phyloP scores from a whole-genome alignment of 2,113 vertebrate genomes.

The Pycnonotus jocosus region DNA sequence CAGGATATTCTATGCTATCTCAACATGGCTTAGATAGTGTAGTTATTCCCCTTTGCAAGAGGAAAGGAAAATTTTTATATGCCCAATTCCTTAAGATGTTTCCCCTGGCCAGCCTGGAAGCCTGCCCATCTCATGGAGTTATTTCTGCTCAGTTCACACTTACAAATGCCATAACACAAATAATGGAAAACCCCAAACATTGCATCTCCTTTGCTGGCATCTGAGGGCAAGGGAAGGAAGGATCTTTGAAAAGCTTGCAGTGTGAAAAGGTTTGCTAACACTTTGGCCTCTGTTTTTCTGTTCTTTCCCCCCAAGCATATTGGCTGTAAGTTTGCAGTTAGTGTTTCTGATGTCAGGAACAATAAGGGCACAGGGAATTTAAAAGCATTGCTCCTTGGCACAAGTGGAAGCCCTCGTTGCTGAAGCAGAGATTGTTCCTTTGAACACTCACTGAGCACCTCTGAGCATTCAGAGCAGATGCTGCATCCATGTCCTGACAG shows the following conservation, averaged over 20 bases:
- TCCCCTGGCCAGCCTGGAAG: neutral
- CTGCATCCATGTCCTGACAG: neutral
- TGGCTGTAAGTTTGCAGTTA: neutral
- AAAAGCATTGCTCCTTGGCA: neutral
- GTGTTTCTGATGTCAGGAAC: neutral
- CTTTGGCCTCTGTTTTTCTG: neutral
- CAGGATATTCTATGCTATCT: neutral
- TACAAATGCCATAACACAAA: rapidly evolving
- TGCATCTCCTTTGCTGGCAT: neutral
- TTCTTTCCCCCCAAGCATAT: neutral
- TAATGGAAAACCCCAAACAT: neutral
- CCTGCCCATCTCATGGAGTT: neutral
- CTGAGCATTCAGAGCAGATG: neutral
- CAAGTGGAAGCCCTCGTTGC: neutral
- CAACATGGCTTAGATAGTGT: neutral
- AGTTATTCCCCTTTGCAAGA: neutral
- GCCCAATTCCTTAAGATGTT: neutral
- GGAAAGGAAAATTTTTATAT: neutral
- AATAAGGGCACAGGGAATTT: neutral
- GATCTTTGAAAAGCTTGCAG: neutral
- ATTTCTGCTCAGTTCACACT: neutral
- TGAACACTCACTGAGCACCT: neutral
- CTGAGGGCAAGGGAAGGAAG: neutral
- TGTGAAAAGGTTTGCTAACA: neutral
- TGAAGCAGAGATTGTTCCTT: neutral